A percentile compares a stretch with the other conserved stretches of the same genome.
Conservation (phyloP, 2,797 vertebrate genomes). For the Urophycis tenuis region DNA sequence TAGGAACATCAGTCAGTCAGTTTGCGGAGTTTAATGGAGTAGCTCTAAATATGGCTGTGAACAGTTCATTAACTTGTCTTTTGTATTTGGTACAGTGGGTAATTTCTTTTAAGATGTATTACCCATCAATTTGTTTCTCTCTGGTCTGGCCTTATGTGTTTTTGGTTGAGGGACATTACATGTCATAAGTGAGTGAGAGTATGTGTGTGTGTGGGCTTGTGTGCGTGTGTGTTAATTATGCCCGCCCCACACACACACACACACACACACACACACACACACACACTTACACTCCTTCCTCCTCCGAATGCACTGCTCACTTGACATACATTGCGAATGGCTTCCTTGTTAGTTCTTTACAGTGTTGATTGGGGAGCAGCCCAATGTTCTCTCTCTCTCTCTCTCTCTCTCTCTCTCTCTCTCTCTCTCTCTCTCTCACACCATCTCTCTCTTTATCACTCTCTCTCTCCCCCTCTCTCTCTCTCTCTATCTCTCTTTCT, state of each 20-base stretch:
- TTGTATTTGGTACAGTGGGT: background rate
- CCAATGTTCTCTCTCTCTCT: too few relatives aligned
- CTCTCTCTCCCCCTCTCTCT: too few relatives aligned
- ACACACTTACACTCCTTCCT: too few relatives aligned
- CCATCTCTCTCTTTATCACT: too few relatives aligned
- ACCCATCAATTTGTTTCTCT: background rate
- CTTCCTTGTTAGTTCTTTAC: too few relatives aligned
- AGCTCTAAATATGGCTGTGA: background rate
- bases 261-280: constrained; percentile 8
- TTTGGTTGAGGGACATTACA: background rate
- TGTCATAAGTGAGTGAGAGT: background rate
- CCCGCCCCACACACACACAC: background rate
- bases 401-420: too few relatives aligned
- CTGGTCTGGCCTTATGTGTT: background rate
- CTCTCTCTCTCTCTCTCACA: too few relatives aligned
- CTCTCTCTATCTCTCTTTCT: too few relatives aligned
- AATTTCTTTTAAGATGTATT: background rate
- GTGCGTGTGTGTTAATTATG: background rate
- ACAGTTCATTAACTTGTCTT: background rate
- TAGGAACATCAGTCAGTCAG: background rate
- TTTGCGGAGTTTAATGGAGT: background rate
- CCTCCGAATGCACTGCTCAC: too few relatives aligned
- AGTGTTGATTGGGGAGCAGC: too few relatives aligned
- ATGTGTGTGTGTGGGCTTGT: background rate
- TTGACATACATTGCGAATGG: too few relatives aligned